Evolutionary conservation across 2,113 vertebrate species (phyloP).

Genomic region (Neodontobutis hainanensis): DNA sequence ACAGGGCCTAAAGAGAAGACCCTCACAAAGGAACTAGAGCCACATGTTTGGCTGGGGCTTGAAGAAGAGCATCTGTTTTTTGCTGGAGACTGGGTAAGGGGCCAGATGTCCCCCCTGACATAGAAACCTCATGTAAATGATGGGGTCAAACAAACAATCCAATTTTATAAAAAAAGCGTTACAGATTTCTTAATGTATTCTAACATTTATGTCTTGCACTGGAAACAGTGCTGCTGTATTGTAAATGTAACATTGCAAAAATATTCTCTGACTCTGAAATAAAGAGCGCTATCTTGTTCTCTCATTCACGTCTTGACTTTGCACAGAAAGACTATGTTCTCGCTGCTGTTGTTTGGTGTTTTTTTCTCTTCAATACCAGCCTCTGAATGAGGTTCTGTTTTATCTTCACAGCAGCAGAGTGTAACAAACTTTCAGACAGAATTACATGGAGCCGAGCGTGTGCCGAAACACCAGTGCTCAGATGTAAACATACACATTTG

Average conservation of each 20-base stretch:
- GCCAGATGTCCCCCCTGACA: no score
- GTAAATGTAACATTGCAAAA: not conserved
- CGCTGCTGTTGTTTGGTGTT: not conserved
- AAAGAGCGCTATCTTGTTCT: not conserved
- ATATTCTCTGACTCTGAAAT: not conserved
- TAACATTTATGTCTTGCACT: not conserved
- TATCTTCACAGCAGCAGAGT: not conserved
- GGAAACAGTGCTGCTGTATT: not conserved
- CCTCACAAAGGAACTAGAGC: no score
- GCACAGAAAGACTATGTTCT: not conserved
- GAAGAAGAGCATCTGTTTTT: no score
- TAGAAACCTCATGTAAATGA: no score
- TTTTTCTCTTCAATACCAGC: not conserved
- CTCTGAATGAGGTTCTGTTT: conserved; percentile 1
- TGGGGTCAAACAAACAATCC: no score
- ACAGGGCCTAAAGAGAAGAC: no score
- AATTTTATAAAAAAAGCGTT: not conserved
- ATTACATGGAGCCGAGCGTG: not conserved
- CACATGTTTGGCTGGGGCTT: no score
- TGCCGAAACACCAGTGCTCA: not conserved
- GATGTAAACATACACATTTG: not conserved
- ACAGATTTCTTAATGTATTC: not conserved
- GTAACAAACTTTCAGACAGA: conserved; percentile 2
- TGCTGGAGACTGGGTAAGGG: no score
- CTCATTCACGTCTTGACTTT: not conserved